These are phyloP conservation scores for Axis porcinus DNA, from an alignment of 2,113 vertebrate genomes.

Conservation along the genomic window DNA sequence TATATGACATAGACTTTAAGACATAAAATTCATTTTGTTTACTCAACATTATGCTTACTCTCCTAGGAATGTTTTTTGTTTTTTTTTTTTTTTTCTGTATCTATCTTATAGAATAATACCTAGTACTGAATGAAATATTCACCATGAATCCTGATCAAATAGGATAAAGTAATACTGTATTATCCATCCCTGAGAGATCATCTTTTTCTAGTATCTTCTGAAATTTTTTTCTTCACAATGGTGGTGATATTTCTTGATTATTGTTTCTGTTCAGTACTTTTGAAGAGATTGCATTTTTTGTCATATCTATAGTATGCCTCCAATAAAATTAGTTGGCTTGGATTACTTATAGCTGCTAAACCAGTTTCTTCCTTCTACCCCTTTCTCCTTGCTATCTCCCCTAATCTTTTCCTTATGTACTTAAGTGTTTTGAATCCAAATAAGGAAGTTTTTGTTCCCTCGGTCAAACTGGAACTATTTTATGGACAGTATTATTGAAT, in stretches of 20 bases:
- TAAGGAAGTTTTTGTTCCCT: not conserved
- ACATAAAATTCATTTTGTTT: not conserved
- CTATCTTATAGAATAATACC: not conserved
- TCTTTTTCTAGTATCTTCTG: not conserved
- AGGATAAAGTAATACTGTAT: not conserved
- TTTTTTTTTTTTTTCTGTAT: not conserved
- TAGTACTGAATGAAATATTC: not conserved
- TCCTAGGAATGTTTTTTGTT: not conserved
- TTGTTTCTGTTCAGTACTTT: not conserved
- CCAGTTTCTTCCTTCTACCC: not conserved
- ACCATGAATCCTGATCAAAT: not conserved
- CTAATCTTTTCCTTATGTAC: not conserved
- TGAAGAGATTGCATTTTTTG: not conserved
- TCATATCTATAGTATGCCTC: not conserved
- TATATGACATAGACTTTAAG: not conserved
- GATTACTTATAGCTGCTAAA: not conserved
- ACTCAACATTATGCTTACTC: not conserved
- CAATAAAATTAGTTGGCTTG: not conserved
- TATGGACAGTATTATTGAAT: not conserved
- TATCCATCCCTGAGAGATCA: not conserved
- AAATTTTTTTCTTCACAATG: not conserved
- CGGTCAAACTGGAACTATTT: not conserved
- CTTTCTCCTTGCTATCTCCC: not conserved
- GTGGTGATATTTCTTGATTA: not conserved
- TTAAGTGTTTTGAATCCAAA: conserved; percentile 9